Evolutionary conservation across 30 jellyfish, hydroid and myxozoan genomes (phyloP).

Genomic region (Morbakka virulenta): DNA sequence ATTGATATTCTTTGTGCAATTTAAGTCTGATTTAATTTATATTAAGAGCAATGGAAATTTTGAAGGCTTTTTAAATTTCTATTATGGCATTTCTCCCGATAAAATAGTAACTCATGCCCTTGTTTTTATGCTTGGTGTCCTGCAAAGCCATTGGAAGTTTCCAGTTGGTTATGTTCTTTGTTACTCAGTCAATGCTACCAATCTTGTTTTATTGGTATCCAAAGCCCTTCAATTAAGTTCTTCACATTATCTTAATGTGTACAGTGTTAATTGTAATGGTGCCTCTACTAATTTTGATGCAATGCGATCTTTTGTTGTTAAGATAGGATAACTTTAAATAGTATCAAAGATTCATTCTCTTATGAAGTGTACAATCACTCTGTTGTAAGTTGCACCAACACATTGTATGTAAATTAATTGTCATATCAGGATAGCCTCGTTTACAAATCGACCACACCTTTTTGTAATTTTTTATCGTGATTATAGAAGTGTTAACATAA

Average conservation of each 20-base stretch:
- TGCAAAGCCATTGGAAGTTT: conserved; percentile 28
- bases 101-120: conserved; percentile 17
- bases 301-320: conserved; percentile 14
- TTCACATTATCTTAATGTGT: not conserved
- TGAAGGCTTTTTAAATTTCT: conserved; percentile 25
- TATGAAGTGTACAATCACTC: too few relatives aligned
- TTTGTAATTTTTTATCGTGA: too few relatives aligned
- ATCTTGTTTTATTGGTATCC: not conserved
- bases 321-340: not conserved
- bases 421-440: too few relatives aligned
- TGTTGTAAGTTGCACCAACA: too few relatives aligned
- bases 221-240: not conserved
- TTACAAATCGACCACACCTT: too few relatives aligned
- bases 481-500: too few relatives aligned
- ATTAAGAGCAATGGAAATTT: not conserved
- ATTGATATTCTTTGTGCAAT: conserved; percentile 33
- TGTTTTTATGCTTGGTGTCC: conserved; percentile 28
- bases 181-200: conserved; percentile 1
- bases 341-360: conserved; percentile 4
- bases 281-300: conserved; percentile 8
- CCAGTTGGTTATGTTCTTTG: conserved; percentile 28
- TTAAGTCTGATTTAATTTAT: conserved; percentile 2
- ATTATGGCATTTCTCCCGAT: conserved; percentile 1
- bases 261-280: conserved; percentile 11
- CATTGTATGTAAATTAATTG: too few relatives aligned